Evolutionary conservation across 2,888 invertebrate species (phyloP).

Genomic region (Rhimphoctona megacephalus): DNA sequence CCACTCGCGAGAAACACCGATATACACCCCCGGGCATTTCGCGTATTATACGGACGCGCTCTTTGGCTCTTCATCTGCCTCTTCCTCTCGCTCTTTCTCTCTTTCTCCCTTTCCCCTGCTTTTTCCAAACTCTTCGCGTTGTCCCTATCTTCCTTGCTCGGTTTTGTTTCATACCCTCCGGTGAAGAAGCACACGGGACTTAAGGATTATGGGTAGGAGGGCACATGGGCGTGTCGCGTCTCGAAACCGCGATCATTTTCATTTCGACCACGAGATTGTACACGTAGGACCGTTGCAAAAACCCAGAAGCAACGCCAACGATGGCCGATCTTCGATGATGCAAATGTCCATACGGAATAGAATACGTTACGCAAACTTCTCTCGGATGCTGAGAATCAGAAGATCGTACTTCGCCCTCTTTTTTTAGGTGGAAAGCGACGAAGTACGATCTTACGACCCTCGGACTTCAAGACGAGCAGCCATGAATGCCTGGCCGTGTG

Average conservation of each 20-base stretch:
- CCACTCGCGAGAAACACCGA: slow-evolving; percentile 63
- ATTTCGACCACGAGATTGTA: slow-evolving; percentile 72
- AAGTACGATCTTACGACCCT: not conserved
- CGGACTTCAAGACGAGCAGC: not conserved
- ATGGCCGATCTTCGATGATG: slow-evolving; percentile 52
- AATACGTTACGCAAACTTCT: slow-evolving; percentile 33
- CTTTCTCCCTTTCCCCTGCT: not conserved
- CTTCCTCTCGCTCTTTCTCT: not conserved
- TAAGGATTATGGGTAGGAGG: slow-evolving; percentile 73
- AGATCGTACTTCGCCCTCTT: not conserved
- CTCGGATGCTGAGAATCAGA: not conserved
- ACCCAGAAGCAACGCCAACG: slow-evolving; percentile 70
- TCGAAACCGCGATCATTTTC: slow-evolving; percentile 76
- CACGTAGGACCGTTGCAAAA: slow-evolving; percentile 60
- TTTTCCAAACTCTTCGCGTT: slow-evolving; percentile 23
- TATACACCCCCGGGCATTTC: slow-evolving; percentile 70
- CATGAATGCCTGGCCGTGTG: not conserved
- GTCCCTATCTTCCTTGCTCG: slow-evolving; percentile 45
- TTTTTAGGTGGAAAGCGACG: not conserved
- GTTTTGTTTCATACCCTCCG: slow-evolving; percentile 57
- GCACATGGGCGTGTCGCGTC: slow-evolving; percentile 69
- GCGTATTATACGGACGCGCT: slow-evolving; percentile 68
- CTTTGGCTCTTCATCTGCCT: slow-evolving; percentile 25
- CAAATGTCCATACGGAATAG: slow-evolving; percentile 58
- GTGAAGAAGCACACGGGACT: slow-evolving; percentile 66